Conservation (phyloP, 1,140 invertebrate species). For the Monochamus saltuarius region DNA sequence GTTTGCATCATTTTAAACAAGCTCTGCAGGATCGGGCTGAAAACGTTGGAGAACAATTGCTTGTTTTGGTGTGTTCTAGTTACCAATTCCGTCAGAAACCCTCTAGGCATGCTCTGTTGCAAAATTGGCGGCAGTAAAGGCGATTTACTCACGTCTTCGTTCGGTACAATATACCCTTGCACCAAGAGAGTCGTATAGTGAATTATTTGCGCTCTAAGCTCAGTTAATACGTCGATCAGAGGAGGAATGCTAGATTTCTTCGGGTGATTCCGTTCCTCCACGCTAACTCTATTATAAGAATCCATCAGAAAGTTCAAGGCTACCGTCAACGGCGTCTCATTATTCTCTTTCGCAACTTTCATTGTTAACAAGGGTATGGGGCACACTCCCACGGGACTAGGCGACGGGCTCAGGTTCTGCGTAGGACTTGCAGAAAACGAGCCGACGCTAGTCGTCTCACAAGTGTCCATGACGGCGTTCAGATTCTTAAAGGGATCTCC, state of each 20-base stretch:
- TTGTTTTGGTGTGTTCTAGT: slow-evolving; percentile 57
- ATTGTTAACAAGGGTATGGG: slow-evolving; percentile 44
- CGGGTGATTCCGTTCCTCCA: slow-evolving; percentile 71
- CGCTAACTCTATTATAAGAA: slow-evolving; percentile 66
- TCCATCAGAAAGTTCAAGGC: slow-evolving; percentile 64
- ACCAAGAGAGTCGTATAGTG: slow-evolving; percentile 63
- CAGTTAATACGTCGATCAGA: slow-evolving; percentile 57
- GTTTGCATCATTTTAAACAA: slow-evolving; percentile 68
- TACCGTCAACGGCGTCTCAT: slow-evolving; percentile 51
- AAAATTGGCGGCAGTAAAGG: slow-evolving; percentile 64
- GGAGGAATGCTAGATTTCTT: slow-evolving; percentile 65
- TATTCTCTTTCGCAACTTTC: slow-evolving; percentile 46
- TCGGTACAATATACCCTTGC: slow-evolving; percentile 49
- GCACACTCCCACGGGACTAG: slow-evolving; percentile 53
- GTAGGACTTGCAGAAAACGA: slow-evolving; percentile 42
- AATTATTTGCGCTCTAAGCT: slow-evolving; percentile 64
- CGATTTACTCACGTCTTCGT: slow-evolving; percentile 38
- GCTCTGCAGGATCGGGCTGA: slow-evolving; percentile 70
- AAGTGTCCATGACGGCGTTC: slow-evolving; percentile 52
- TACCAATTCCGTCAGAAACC: slow-evolving; percentile 68
- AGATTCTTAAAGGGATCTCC: slow-evolving; percentile 63
- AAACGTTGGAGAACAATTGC: slow-evolving; percentile 64
- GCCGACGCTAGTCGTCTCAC: slow-evolving; percentile 51
- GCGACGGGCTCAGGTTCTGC: slow-evolving; percentile 35
- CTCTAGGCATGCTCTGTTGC: slow-evolving; percentile 64